Base-by-base conservation (phyloP, 2,888 invertebrate species). In the Nomada fabriciana region DNA sequence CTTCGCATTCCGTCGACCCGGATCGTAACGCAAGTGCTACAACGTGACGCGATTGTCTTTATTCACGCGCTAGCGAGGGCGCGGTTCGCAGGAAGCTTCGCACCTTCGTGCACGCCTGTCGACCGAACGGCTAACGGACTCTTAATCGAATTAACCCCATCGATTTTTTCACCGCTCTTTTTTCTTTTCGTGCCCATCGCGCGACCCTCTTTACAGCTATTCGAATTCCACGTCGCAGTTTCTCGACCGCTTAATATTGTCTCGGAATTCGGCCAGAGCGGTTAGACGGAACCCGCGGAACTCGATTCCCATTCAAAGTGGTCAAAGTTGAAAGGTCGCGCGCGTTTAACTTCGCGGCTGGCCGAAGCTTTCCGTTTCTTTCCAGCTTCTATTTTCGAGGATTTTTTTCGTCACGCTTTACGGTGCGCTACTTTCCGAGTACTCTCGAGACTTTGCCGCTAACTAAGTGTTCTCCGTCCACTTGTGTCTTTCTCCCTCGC, bases 141-240 rank as follows among this genome's bases (percentile, higher is more conserved):
- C 88, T 89, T 90, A 91, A 91, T 91, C 91, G 85, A 90, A 91
- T 91, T 89, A 89, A 69, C 36, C 68, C 74, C 82, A 90, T 91
- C 86, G 91, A 91, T 90, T 89, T 86, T 83, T 73, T 55, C 67
- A 75, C 53, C 74, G 47, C 63, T 52, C 78, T 47, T 42, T 25
- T 9, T 25, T 59, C 1, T 55, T 55, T 61, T 64, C 57, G 78
- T 47, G 60, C 23, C 59, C 57, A 50, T 50, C 65, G 13, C n/a
- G 3, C 42, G 2, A 5, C 11, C 0, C n/a, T n/a, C 67, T 47
- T 70, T 55, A 55, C 79, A 57, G 70, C 70, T 68, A 50, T 47
- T 43, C 11, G n/a, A n/a, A 42, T 29, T 25, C 65, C 11, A 13
- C 47, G 36, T 7, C 36, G 36, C 36, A 7, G 5, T 36, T 7